These are phyloP conservation scores for Hypena proboscidalis DNA, from an alignment of 2,888 invertebrate genomes.

Conservation along the genomic window DNA sequence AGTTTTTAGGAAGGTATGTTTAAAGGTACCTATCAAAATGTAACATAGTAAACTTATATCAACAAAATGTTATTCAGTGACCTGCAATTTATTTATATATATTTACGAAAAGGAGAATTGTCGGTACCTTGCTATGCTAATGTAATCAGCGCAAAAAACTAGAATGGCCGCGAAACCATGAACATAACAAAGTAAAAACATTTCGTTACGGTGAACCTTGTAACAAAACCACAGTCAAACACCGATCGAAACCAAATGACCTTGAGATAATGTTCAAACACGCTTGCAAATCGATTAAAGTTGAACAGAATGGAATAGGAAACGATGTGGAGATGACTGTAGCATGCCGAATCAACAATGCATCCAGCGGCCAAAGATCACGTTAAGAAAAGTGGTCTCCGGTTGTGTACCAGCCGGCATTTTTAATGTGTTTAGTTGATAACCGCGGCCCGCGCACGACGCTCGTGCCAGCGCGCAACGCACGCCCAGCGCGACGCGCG, in stretches of 20 bases:
- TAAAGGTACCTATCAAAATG: too few relatives aligned
- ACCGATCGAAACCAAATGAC: conserved; percentile 44
- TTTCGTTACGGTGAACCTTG: conserved; percentile 29
- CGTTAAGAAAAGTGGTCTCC: conserved; percentile 54
- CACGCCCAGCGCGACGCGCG: conserved; percentile 46
- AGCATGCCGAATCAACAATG: conserved; percentile 58
- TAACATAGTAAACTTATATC: too few relatives aligned
- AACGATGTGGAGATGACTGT: conserved; percentile 24
- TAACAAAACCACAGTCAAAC: conserved; percentile 33
- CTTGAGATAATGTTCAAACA: conserved; percentile 47
- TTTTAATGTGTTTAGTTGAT: conserved; percentile 81
- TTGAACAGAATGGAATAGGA: conserved; percentile 35
- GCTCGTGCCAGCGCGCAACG: conserved; percentile 59
- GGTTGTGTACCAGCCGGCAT: conserved; percentile 62
- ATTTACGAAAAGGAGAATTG: too few relatives aligned
- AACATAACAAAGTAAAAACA: conserved; percentile 20
- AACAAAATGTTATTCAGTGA: neutral
- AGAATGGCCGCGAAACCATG: neutral
- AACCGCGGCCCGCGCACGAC: conserved; percentile 68
- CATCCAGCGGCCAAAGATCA: conserved; percentile 48
- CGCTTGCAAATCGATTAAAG: conserved; percentile 31
- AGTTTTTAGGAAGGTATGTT: too few relatives aligned
- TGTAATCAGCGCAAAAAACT: neutral
- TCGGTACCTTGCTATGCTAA: too few relatives aligned
- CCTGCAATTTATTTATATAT: neutral